A percentile compares a stretch with the other conserved stretches of the same genome.
phyloP scores from a whole-genome alignment of 2,113 vertebrate species.

The Bettongia penicillata region DNA sequence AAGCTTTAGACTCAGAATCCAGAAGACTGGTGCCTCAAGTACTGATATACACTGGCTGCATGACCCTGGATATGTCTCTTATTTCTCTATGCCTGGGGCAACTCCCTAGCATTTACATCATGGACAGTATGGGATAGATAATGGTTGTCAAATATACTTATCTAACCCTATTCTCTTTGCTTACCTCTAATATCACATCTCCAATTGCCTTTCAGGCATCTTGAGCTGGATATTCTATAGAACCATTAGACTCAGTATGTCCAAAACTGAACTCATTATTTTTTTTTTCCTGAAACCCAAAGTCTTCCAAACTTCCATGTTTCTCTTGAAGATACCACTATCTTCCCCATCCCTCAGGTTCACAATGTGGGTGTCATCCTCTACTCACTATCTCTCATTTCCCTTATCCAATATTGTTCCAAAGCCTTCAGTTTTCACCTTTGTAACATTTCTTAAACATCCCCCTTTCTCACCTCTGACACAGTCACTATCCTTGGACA shows the following conservation, averaged over 20 bases:
- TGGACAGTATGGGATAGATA: not conserved
- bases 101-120: not conserved
- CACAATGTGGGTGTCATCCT: not conserved
- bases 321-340: not conserved
- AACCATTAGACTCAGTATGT: not conserved
- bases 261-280: not conserved
- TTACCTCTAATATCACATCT: not conserved
- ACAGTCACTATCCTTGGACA: not conserved
- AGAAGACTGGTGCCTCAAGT: not conserved
- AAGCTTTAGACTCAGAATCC: not conserved
- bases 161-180: not conserved
- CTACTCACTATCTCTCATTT: not conserved
- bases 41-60: not conserved
- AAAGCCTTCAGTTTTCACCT: not conserved
- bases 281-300: not conserved
- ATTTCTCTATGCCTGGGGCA: not conserved
- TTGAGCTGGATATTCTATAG: not conserved
- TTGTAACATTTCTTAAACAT: not conserved
- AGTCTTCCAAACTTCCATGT: not conserved
- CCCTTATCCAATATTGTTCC: not conserved
- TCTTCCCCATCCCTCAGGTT: not conserved
- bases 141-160: not conserved
- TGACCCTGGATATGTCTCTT: not conserved
- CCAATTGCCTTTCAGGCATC: not conserved
- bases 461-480: not conserved